Conservation (phyloP, 2,888 invertebrate species). For the Drosophila lacicola region DNA sequence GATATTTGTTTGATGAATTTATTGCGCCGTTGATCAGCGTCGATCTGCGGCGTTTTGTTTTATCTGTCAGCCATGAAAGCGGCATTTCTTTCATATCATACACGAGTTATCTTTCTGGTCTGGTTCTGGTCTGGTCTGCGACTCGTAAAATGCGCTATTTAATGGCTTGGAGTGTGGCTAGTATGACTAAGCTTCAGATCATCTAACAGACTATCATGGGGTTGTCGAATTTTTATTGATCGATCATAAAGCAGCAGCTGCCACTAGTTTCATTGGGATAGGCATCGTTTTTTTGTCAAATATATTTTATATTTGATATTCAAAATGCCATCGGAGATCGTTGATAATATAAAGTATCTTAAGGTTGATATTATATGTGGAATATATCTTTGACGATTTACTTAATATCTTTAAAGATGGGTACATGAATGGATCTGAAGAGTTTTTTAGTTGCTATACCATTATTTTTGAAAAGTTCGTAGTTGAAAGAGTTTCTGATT, state of each 20-base stretch:
- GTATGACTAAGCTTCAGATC: conserved; percentile 50
- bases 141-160: conserved; percentile 70
- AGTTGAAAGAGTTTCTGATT: too few relatives aligned
- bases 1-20: conserved; percentile 79
- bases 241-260: conserved; percentile 40
- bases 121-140: conserved; percentile 25
- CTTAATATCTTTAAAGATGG: too few relatives aligned
- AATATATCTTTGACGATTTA: too few relatives aligned
- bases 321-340: not conserved
- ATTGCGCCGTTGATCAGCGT: conserved; percentile 69
- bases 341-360: too few relatives aligned
- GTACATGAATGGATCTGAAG: too few relatives aligned
- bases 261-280: conserved; percentile 20
- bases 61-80: conserved; percentile 49
- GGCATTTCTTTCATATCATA: conserved; percentile 60
- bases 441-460: too few relatives aligned
- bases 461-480: too few relatives aligned
- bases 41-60: conserved; percentile 69
- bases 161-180: conserved; percentile 62
- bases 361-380: too few relatives aligned
- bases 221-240: conserved; percentile 50
- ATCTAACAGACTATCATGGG: conserved; percentile 49
- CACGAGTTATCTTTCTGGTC: conserved; percentile 20
- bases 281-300: not conserved
- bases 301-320: not conserved